Conservation (phyloP, 2,888 invertebrate species). For the Philereme transversata region DNA sequence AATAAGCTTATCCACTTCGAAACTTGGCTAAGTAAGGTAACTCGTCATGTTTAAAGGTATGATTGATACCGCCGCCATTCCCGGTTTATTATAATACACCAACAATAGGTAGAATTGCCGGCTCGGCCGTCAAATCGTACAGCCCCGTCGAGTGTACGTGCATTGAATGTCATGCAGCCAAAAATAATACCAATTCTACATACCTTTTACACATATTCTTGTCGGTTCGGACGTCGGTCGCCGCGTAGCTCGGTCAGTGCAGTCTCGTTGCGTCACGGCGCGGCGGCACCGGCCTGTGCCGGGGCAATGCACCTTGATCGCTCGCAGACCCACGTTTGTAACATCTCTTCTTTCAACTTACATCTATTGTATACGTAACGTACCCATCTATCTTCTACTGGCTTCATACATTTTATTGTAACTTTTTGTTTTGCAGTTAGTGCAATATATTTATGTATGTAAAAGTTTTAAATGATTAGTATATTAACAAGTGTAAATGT, state of each 20-base stretch:
- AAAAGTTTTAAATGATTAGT: neutral
- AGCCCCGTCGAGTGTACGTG: constrained; percentile 36
- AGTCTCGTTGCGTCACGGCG: constrained; percentile 76
- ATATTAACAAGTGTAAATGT: constrained; percentile 14
- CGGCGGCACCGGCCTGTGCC: constrained; percentile 47
- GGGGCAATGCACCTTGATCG: constrained; percentile 77
- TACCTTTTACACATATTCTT: constrained; percentile 38
- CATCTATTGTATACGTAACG: constrained; percentile 49
- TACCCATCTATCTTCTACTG: constrained; percentile 59
- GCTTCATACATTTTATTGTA: neutral
- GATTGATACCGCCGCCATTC: constrained; percentile 54
- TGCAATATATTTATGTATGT: neutral
- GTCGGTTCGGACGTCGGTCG: constrained; percentile 45
- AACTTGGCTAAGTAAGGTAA: constrained; percentile 46
- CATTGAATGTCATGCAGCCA: constrained; percentile 62
- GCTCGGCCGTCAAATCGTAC: constrained; percentile 58
- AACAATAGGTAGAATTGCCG: constrained; percentile 57
- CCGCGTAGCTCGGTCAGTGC: constrained; percentile 69
- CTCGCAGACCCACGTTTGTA: constrained; percentile 41
- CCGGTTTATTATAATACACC: constrained; percentile 39
- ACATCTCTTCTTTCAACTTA: constrained; percentile 48
- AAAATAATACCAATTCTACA: constrained; percentile 58
- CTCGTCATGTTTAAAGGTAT: constrained; percentile 47
- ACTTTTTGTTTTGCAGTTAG: neutral
- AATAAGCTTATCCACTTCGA: constrained; percentile 43